phyloP scores from a whole-genome alignment of 2,113 vertebrate genomes.

The Hyaena hyaena region DNA sequence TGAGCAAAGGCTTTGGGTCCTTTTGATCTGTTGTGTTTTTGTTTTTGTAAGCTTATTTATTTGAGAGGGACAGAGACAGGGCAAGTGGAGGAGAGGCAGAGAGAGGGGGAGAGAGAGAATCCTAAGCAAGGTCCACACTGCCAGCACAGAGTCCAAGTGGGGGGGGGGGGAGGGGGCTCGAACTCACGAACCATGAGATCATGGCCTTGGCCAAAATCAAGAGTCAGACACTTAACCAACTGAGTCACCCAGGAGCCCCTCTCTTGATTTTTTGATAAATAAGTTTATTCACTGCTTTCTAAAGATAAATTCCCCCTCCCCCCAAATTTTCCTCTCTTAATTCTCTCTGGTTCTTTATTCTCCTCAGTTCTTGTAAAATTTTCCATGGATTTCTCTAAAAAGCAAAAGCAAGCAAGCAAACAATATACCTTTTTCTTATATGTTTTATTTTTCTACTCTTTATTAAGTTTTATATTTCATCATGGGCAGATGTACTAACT shows the following conservation, averaged over 20 bases:
- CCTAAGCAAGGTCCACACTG: no score
- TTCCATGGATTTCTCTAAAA: neutral
- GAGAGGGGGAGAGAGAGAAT: no score
- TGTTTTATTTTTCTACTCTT: neutral
- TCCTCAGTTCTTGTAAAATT: neutral
- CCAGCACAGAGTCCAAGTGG: no score
- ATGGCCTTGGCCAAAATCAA: no score
- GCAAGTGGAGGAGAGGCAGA: no score
- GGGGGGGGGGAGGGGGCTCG: no score
- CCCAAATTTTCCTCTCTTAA: neutral
- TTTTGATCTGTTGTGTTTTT: neutral
- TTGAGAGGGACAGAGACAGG: no score
- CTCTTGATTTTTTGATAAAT: neutral
- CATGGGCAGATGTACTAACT: neutral
- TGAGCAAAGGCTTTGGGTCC: neutral
- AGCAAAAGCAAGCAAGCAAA: neutral
- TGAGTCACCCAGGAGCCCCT: no score
- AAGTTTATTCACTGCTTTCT: neutral
- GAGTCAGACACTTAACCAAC: no score
- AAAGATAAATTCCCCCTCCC: neutral
- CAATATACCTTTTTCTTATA: no score
- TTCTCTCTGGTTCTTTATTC: neutral
- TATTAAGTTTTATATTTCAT: neutral
- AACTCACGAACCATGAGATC: no score
- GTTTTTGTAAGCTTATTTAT: no score